A percentile compares a stretch with the other conserved stretches of the same genome.
phyloP scores from a whole-genome alignment of 2,888 invertebrate genomes.

The Andrena praecox region DNA sequence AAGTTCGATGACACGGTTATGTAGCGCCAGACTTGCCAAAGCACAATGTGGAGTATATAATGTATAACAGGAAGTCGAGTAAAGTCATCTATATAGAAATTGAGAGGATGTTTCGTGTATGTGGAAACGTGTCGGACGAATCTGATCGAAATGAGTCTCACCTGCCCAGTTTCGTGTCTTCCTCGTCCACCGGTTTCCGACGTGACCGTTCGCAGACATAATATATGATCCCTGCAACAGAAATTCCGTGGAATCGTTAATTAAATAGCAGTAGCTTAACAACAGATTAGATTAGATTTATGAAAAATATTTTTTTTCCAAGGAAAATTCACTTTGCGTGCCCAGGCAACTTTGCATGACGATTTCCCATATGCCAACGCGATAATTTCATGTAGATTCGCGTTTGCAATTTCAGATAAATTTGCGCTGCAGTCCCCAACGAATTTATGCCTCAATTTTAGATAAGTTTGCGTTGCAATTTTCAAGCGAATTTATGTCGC shows the following conservation, averaged over 20 bases:
- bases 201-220: conserved; percentile 86
- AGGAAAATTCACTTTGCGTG: not conserved
- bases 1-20: conserved; percentile 80
- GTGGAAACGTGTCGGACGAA: conserved; percentile 12
- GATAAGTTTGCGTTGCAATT: not conserved
- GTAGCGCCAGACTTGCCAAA: conserved; percentile 84
- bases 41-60: conserved; percentile 80
- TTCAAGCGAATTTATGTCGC: not conserved
- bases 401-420: conserved; percentile 39
- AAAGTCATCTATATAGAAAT: conserved; percentile 48
- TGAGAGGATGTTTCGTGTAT: conserved; percentile 51
- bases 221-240: conserved; percentile 83
- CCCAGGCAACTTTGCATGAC: not conserved
- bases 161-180: conserved; percentile 94
- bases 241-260: conserved; percentile 8
- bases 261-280: too few relatives aligned
- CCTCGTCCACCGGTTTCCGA: conserved; percentile 90
- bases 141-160: conserved; percentile 83
- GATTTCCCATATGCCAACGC: not conserved
- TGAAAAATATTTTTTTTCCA: conserved; percentile 1
- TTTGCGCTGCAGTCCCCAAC: not conserved
- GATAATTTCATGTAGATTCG: not conserved
- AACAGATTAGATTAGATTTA: too few relatives aligned
- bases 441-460: not conserved
- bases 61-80: conserved; percentile 57